Evolutionary conservation across 1,140 invertebrate genomes (phyloP).

Genomic region (Chironomus tepperi): DNA sequence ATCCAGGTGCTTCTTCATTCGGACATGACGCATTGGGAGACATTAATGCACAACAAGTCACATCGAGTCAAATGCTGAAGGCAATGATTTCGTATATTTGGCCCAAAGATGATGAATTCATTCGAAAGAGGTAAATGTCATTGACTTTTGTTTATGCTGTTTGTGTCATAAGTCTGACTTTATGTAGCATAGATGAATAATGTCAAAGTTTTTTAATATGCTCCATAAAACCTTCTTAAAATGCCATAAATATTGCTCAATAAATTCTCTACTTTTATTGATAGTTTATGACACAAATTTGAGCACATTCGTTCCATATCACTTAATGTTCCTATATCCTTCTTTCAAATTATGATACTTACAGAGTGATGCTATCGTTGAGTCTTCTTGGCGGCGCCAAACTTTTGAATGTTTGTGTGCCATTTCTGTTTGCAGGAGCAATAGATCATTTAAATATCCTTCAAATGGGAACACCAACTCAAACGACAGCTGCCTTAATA

Average conservation of each 20-base stretch:
- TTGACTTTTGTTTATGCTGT: too few species aligned
- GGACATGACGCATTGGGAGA: constrained; percentile 48
- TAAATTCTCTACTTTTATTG: too few species aligned
- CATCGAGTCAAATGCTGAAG: constrained; percentile 69
- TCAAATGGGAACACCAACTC: constrained; percentile 59
- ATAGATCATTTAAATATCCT: constrained; percentile 81
- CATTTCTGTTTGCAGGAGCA: constrained; percentile 94
- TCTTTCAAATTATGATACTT: constrained; percentile 25
- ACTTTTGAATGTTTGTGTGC: constrained; percentile 84
- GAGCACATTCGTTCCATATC: constrained; percentile 21
- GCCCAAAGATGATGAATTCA: constrained; percentile 62
- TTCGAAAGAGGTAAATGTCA: constrained; percentile 33
- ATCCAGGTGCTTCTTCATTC: constrained; percentile 70
- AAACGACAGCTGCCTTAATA: constrained; percentile 61
- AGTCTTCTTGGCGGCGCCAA: constrained; percentile 72
- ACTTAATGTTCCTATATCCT: constrained; percentile 24
- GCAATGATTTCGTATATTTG: constrained; percentile 90
- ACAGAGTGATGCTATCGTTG: constrained; percentile 75
- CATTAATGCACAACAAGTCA: constrained; percentile 54
- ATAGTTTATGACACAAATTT: too few species aligned
- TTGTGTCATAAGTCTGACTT: background rate
- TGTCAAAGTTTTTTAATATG: too few species aligned
- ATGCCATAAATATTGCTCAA: too few species aligned
- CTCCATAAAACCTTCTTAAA: too few species aligned
- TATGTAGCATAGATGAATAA: too few species aligned